Percentiles rank a stretch among this genome's conserved stretches.
These are phyloP conservation scores for Podarcis cretensis DNA, from an alignment of 2,113 vertebrate genomes.

Conservation along the genomic window DNA sequence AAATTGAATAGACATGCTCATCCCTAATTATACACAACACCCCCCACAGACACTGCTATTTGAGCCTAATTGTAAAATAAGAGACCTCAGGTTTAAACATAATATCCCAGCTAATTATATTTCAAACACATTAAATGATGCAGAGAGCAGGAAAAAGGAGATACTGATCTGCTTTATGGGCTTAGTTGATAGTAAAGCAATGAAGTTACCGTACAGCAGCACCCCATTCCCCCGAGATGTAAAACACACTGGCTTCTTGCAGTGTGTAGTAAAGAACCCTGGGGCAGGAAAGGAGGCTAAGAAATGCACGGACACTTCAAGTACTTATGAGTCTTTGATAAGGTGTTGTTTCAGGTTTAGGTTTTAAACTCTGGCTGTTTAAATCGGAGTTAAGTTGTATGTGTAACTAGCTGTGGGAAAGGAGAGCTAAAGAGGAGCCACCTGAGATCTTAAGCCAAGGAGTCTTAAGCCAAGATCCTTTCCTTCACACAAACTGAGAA, in stretches of 20 bases:
- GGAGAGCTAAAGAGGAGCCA: neutral
- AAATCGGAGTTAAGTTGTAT: conserved; percentile 50
- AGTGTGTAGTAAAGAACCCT: conserved; percentile 35
- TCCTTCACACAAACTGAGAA: neutral
- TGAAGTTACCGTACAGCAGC: conserved; percentile 27
- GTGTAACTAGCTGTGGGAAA: conserved; percentile 1
- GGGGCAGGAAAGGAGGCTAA: neutral
- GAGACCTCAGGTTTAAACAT: conserved; percentile 57
- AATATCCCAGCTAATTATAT: conserved; percentile 60
- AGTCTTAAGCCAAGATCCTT: conserved; percentile 18
- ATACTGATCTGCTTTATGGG: conserved; percentile 44
- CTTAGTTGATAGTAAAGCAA: conserved; percentile 58
- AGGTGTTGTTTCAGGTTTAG: neutral
- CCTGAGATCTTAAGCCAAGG: conserved; percentile 2
- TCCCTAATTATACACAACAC: conserved; percentile 60
- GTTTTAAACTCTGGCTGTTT: conserved; percentile 22
- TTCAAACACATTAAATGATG: conserved; percentile 48
- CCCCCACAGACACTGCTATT: conserved; percentile 46
- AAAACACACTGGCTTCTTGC: conserved; percentile 11
- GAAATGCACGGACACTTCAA: conserved; percentile 13
- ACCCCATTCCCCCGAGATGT: conserved; percentile 29
- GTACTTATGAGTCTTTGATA: conserved; percentile 3
- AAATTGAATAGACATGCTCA: conserved; percentile 66
- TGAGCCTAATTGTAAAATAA: conserved; percentile 67
- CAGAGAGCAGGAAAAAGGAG: conserved; percentile 44